These are phyloP conservation scores for Sialia sialis DNA, from an alignment of 2,113 vertebrate genomes.

Conservation along the genomic window DNA sequence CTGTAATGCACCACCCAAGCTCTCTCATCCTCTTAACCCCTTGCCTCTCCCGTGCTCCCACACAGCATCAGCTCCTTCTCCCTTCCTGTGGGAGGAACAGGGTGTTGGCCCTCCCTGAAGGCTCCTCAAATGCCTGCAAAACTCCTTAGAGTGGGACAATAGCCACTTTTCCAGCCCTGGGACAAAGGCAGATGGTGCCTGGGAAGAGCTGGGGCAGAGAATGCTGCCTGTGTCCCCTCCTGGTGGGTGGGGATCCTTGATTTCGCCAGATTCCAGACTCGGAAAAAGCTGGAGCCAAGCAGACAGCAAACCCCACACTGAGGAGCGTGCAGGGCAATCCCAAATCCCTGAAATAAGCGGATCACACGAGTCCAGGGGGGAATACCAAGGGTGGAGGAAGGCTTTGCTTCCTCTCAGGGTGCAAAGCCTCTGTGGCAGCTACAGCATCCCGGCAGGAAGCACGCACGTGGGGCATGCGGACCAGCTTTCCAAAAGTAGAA, in stretches of 20 bases:
- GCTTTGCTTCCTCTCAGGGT: background rate
- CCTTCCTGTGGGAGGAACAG: background rate
- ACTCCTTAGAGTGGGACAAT: background rate
- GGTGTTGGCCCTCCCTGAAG: background rate
- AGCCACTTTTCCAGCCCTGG: background rate
- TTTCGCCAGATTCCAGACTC: background rate
- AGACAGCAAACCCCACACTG: background rate
- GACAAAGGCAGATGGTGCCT: background rate
- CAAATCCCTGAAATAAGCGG: background rate
- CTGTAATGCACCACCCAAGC: background rate
- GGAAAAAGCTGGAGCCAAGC: background rate
- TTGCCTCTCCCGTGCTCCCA: background rate
- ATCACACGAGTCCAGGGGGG: background rate
- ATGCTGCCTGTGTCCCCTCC: background rate
- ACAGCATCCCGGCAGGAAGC: rapidly evolving
- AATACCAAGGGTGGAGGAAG: background rate
- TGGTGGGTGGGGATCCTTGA: background rate
- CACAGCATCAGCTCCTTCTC: background rate
- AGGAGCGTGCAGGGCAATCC: rapidly evolving
- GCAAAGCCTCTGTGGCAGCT: background rate
- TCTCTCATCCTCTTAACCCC: background rate
- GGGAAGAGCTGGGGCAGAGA: background rate
- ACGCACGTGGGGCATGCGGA: rapidly evolving
- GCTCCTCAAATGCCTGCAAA: background rate
- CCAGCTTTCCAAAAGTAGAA: slow-evolving; percentile 46